These are phyloP conservation scores for Cydia strobilella DNA, from an alignment of 1,140 invertebrate species.

Conservation along the genomic window DNA sequence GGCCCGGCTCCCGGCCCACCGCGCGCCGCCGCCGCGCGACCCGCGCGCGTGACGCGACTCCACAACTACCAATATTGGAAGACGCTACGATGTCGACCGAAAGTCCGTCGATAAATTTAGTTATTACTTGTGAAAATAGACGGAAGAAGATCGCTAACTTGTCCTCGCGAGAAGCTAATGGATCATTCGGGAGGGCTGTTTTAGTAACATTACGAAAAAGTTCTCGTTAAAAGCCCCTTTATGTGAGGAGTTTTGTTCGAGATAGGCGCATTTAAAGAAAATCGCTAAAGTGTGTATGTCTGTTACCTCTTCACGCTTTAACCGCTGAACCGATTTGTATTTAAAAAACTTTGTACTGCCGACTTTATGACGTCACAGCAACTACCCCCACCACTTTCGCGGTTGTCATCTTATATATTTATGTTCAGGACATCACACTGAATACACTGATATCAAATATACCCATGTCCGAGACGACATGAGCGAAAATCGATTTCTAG, in stretches of 20 bases:
- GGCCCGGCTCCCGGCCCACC: constrained; percentile 40
- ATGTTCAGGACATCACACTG: no score
- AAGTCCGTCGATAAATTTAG: constrained; percentile 79
- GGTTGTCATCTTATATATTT: no score
- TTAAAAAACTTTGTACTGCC: no score
- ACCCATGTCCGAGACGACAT: no score
- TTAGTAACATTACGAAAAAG: constrained; percentile 73
- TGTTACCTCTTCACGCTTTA: no score
- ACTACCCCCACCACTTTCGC: no score
- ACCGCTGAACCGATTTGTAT: no score
- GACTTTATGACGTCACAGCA: no score
- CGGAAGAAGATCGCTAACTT: constrained; percentile 79
- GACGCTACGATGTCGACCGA: constrained; percentile 63
- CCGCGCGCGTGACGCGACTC: constrained; percentile 68
- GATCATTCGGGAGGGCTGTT: constrained; percentile 73
- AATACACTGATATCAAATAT: no score
- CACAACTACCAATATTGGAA: constrained; percentile 73
- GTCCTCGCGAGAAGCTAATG: constrained; percentile 78
- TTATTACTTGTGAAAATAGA: constrained; percentile 80
- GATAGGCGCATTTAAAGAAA: constrained; percentile 48
- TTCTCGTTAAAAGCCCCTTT: constrained; percentile 71
- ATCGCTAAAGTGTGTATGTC: no score
- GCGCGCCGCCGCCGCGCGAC: constrained; percentile 44
- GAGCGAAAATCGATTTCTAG: no score
- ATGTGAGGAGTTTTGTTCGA: constrained; percentile 66